These are phyloP conservation scores for Aleiodes testaceus DNA, from an alignment of 2,888 invertebrate genomes.

Conservation along the genomic window DNA sequence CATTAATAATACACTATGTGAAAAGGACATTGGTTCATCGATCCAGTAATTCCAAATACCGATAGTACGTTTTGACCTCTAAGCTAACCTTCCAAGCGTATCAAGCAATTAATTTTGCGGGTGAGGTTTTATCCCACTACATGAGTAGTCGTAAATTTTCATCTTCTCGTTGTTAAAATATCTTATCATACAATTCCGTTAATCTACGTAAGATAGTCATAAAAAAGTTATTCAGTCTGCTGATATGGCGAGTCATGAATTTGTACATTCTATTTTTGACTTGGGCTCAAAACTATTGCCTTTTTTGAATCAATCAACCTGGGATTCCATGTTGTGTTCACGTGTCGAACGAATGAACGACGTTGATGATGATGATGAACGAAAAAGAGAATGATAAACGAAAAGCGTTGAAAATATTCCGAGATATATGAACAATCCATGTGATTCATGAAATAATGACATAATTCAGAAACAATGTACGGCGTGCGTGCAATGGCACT, in stretches of 20 bases:
- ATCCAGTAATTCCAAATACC: background rate
- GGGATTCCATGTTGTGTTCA: too few species aligned
- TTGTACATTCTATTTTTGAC: too few species aligned
- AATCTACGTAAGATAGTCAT: too few species aligned
- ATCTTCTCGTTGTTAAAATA: constrained; percentile 2
- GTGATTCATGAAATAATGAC: constrained; percentile 43
- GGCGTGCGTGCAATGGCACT: constrained; percentile 18
- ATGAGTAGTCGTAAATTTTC: background rate
- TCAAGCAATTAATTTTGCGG: constrained; percentile 2
- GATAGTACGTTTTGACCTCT: background rate
- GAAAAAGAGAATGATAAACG: background rate
- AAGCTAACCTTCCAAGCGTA: background rate
- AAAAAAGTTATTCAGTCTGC: too few species aligned
- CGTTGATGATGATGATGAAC: background rate
- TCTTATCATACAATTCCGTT: background rate
- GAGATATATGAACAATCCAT: constrained; percentile 17
- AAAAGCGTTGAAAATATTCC: constrained; percentile 20
- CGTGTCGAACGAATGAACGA: too few species aligned
- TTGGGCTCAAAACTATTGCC: too few species aligned
- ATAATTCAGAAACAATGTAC: constrained; percentile 42
- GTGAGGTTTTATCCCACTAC: too few species aligned
- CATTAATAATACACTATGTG: constrained; percentile 5
- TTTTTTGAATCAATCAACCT: too few species aligned
- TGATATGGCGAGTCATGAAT: too few species aligned
- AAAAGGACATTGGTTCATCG: constrained; percentile 3